Evolutionary conservation across 2,113 vertebrate species (phyloP).

Genomic region (Motacilla tschutschensis): DNA sequence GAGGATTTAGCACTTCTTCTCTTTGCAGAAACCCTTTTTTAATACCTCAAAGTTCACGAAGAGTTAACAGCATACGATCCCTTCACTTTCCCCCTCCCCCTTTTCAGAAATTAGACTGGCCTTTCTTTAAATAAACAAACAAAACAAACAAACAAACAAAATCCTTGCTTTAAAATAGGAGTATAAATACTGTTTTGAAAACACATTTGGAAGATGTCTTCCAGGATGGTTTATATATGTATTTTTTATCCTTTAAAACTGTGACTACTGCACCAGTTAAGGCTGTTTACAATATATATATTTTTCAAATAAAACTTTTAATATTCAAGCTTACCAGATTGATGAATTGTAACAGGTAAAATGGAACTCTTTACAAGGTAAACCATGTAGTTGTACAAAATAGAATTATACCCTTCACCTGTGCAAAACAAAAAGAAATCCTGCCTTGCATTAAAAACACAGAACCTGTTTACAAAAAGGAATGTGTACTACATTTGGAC

Average conservation of each 20-base stretch:
- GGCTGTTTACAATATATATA: constrained; percentile 64
- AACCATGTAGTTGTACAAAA: constrained; percentile 71
- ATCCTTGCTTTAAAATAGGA: background rate
- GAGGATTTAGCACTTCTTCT: background rate
- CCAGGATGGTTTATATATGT: background rate
- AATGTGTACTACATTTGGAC: constrained; percentile 59
- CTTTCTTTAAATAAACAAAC: background rate
- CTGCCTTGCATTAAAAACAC: constrained; percentile 67
- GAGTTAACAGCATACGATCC: background rate
- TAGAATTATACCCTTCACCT: constrained; percentile 58
- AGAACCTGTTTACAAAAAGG: constrained; percentile 68
- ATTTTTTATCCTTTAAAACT: constrained; percentile 14
- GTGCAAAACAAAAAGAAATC: constrained; percentile 67
- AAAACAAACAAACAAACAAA: background rate
- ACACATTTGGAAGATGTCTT: constrained; percentile 32
- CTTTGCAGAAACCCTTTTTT: constrained; percentile 8
- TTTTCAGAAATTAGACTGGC: background rate
- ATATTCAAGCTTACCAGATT: constrained; percentile 69
- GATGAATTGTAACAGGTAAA: constrained; percentile 61
- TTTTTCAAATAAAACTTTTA: constrained; percentile 67
- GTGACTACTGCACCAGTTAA: constrained; percentile 66
- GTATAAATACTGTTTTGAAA: constrained; percentile 28
- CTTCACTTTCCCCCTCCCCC: background rate
- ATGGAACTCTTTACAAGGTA: constrained; percentile 67
- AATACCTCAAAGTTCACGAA: background rate